Evolutionary conservation across 2,888 invertebrate species (phyloP), one percentile per base, ranked within the genome.

Genomic region (Blastobasis lacticolella): DNA sequence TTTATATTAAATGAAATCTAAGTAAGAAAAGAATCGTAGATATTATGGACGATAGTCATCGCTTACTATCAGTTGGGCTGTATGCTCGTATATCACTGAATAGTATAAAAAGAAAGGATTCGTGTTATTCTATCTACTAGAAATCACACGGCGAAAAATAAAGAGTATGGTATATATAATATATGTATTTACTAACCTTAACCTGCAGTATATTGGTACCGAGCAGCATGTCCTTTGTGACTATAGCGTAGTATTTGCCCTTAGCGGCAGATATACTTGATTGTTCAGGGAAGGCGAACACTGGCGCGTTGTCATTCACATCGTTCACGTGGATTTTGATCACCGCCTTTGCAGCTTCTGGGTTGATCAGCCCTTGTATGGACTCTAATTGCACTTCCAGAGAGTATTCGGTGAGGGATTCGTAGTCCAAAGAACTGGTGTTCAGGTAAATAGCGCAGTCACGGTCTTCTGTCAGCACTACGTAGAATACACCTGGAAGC

Each of bases 241-340:
- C 91, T 0, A 96, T 94, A 0, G 94, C 94, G 66, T 94, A 95
- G 75, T 95, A 97, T 49, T 94, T 93, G 51, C 91, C 91, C 49
- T 90, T 91, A 8, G 91, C 91, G 0, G 88, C 89, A 4, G 86
- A 81, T 46, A 89, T 85, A 0, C 88, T 83, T 0, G 83, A 82
- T 50, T 88, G 78, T 9, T 91, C 90, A 1, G 94, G 93, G 65
- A 93, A 94, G 0, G 93, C 78, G 72, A 97, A 98, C 62, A 91
- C 90, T 0, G 98, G 97, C 0, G 90, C 90, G 74, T 97, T 97
- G 73, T 98, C 97, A 73, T 98, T 98, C 0, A 95, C 92, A 74
- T 98, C 97, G 0, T 91, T 87, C 0, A 98, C 93, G 58, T 94
- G 93, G 0, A 98, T 91, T 57, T 94, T 93, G 0, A 97, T 91